A percentile compares a stretch with the other conserved stretches of the same genome.
Conservation (phyloP, 2,888 invertebrate species). For the Aporophyla lueneburgensis region DNA sequence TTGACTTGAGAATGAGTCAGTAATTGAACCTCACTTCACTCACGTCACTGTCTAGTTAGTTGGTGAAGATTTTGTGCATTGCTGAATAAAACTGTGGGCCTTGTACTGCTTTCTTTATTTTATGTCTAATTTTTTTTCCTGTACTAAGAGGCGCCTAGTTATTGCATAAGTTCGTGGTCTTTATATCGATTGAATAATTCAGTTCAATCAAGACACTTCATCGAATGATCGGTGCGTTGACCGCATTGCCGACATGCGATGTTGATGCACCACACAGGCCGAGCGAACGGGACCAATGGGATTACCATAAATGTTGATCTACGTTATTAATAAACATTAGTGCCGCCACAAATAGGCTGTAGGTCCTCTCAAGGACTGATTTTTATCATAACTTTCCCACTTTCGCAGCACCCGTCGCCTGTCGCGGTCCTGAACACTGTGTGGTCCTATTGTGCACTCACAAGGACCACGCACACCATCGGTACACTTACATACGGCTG, state of each 20-base stretch:
- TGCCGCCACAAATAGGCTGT: slow-evolving; percentile 31
- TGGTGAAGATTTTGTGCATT: not conserved
- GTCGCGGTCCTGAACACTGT: slow-evolving; percentile 5
- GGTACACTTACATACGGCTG: slow-evolving; percentile 47
- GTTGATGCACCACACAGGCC: slow-evolving; percentile 1
- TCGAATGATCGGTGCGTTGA: slow-evolving; percentile 26
- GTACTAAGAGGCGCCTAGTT: not conserved
- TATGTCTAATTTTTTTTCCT: not conserved
- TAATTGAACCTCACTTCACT: not conserved
- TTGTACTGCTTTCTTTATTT: no score
- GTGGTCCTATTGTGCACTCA: slow-evolving; percentile 26
- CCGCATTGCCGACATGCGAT: slow-evolving; percentile 37
- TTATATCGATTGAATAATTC: not conserved
- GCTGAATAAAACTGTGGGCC: not conserved
- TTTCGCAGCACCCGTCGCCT: slow-evolving; percentile 26
- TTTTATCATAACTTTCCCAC: slow-evolving; percentile 53
- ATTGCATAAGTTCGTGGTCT: not conserved
- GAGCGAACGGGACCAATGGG: slow-evolving; percentile 33
- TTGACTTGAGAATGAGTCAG: not conserved
- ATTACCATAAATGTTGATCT: slow-evolving; percentile 56
- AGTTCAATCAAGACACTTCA: slow-evolving; percentile 25
- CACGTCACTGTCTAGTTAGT: not conserved
- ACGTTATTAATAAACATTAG: slow-evolving; percentile 55
- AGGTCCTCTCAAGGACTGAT: slow-evolving; percentile 34
- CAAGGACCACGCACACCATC: slow-evolving; percentile 30